A percentile compares a stretch with the other conserved stretches of the same genome.
Conservation (phyloP, 2,113 vertebrate genomes). For the Brachyistius frenatus region DNA sequence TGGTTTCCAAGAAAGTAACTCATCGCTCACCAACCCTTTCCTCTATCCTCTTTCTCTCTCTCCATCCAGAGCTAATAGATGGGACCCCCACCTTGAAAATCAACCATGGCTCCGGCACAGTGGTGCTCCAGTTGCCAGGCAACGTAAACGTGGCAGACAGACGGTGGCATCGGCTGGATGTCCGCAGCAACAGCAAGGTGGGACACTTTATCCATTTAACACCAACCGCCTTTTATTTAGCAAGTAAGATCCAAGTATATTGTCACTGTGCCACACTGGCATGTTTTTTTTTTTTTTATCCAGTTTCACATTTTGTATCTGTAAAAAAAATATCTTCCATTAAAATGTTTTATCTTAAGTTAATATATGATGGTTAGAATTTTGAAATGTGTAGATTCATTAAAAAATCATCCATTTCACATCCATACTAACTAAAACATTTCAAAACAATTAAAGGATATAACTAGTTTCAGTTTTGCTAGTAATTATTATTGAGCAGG, state of each 20-base stretch:
- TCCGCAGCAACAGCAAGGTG: slow-evolving; percentile 91
- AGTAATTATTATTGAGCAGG: too few species aligned
- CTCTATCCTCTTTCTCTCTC: slow-evolving; percentile 10
- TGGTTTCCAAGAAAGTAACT: slow-evolving; percentile 11
- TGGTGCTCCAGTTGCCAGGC: slow-evolving; percentile 88
- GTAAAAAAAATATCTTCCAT: background rate
- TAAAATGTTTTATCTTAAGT: background rate
- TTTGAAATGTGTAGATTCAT: too few species aligned
- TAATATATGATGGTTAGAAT: background rate
- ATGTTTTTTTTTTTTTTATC: background rate
- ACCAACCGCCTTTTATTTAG: slow-evolving; percentile 4
- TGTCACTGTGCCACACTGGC: background rate
- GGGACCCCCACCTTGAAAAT: slow-evolving; percentile 90
- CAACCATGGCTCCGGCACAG: slow-evolving; percentile 87
- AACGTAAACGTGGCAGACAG: slow-evolving; percentile 90
- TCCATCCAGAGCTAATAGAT: slow-evolving; percentile 84
- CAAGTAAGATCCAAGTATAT: background rate
- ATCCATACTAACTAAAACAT: background rate
- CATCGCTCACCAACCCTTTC: slow-evolving; percentile 4
- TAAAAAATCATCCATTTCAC: background rate
- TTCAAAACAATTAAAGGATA: too few species aligned
- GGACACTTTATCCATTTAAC: slow-evolving; percentile 47
- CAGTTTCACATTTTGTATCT: background rate
- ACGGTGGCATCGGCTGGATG: slow-evolving; percentile 90
- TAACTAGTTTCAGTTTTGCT: too few species aligned